Percentiles rank a stretch among this genome's conserved stretches.
Evolutionary conservation across 2,113 vertebrate genomes (phyloP).

Genomic region (Gymnobelideus leadbeateri): DNA sequence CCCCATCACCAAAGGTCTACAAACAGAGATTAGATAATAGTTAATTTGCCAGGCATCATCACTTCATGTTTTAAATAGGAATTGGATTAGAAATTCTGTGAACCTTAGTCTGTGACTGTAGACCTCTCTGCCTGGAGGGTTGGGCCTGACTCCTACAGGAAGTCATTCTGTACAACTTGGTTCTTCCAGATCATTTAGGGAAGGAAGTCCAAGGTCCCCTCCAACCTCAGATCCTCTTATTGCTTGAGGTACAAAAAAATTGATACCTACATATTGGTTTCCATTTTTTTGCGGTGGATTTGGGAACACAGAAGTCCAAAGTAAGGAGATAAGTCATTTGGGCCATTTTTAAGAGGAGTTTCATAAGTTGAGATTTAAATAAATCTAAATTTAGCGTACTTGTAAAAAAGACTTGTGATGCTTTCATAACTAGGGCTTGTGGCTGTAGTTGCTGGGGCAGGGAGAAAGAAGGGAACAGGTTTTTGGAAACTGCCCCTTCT

Average conservation of each 20-base stretch:
- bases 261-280: background rate
- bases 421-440: background rate
- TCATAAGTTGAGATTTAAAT: slow-evolving; percentile 15
- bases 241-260: background rate
- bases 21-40: background rate
- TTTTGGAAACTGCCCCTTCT: background rate
- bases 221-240: background rate
- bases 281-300: background rate
- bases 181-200: background rate
- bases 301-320: background rate
- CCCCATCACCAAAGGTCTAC: background rate
- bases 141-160: background rate
- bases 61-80: background rate
- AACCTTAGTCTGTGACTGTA: background rate
- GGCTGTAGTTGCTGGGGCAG: background rate
- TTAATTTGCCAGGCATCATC: background rate
- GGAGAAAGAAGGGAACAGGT: background rate
- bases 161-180: background rate
- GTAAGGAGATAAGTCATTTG: background rate
- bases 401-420: background rate
- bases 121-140: background rate
- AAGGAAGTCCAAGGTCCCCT: background rate
- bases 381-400: background rate
- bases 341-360: background rate
- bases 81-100: background rate